These are phyloP conservation scores for Hofmannophila pseudospretella DNA, from an alignment of 2,888 invertebrate species.

Conservation along the genomic window DNA sequence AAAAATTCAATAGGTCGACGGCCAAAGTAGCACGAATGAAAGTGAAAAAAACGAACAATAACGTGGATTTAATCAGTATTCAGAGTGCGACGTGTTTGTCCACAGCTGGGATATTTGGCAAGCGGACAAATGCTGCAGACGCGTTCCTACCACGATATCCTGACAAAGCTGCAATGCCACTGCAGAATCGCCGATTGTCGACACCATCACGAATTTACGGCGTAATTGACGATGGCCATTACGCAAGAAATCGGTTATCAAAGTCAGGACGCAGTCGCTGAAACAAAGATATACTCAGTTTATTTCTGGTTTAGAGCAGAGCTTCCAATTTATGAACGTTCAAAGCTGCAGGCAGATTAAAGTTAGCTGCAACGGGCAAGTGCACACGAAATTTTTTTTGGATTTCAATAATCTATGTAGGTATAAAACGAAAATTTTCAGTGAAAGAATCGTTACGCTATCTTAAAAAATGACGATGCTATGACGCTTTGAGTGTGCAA, in stretches of 20 bases:
- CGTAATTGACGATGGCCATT: conserved; percentile 48
- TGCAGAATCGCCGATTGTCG: conserved; percentile 40
- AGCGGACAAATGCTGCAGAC: conserved; percentile 47
- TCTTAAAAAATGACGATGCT: too few relatives aligned
- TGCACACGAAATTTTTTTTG: too few relatives aligned
- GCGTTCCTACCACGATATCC: conserved; percentile 31
- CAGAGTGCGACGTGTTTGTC: conserved; percentile 53
- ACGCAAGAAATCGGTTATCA: conserved; percentile 33
- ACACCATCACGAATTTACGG: conserved; percentile 39
- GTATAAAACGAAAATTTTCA: too few relatives aligned
- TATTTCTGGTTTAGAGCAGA: conserved; percentile 38
- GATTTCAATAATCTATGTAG: too few relatives aligned
- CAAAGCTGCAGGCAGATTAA: too few relatives aligned
- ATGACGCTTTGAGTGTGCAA: too few relatives aligned
- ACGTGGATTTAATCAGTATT: conserved; percentile 69
- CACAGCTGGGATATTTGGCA: conserved; percentile 72
- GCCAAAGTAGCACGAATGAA: conserved; percentile 45
- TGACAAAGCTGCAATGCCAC: conserved; percentile 31
- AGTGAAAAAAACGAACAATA: conserved; percentile 70
- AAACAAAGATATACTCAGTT: conserved; percentile 34
- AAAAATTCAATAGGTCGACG: conserved; percentile 70
- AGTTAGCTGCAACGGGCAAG: too few relatives aligned
- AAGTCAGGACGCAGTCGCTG: conserved; percentile 20
- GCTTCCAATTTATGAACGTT: conserved; percentile 38
- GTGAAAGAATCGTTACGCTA: too few relatives aligned